Percentiles rank a stretch among this genome's conserved stretches.
Evolutionary conservation across 2,888 invertebrate species (phyloP).

Genomic region (Acanthosoma haemorrhoidale): DNA sequence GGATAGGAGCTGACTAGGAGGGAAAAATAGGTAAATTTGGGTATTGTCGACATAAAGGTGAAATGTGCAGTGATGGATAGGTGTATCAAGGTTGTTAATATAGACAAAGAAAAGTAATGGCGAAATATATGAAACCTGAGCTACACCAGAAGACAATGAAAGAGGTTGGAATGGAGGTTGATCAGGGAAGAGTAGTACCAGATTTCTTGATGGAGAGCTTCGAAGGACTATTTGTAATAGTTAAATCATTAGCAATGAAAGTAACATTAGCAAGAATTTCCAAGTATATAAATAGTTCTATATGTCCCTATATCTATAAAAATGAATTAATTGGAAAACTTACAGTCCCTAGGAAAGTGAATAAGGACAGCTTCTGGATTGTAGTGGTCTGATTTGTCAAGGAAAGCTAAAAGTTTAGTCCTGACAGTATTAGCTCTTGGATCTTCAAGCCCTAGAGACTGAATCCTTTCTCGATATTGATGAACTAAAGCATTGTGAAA

Average conservation of each 20-base stretch:
- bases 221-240: not conserved
- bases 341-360: conserved; percentile 75
- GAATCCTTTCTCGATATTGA: conserved; percentile 72
- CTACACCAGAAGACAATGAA: no score
- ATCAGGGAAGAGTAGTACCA: no score
- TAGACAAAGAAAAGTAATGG: no score
- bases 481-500: conserved; percentile 89
- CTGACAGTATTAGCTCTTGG: conserved; percentile 54
- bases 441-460: conserved; percentile 48
- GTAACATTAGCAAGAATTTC: not conserved
- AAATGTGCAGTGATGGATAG: no score
- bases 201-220: no score
- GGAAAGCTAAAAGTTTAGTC: conserved; percentile 66
- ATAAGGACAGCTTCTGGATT: conserved; percentile 79
- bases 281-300: not conserved
- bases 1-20: no score
- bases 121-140: no score
- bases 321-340: conserved; percentile 32
- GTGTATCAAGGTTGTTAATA: no score
- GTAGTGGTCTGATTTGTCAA: conserved; percentile 74
- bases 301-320: not conserved
- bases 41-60: no score
- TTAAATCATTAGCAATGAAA: not conserved
- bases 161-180: no score
- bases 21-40: no score